Evolutionary conservation across 2,113 vertebrate species (phyloP).

Genomic region (Gobius niger): DNA sequence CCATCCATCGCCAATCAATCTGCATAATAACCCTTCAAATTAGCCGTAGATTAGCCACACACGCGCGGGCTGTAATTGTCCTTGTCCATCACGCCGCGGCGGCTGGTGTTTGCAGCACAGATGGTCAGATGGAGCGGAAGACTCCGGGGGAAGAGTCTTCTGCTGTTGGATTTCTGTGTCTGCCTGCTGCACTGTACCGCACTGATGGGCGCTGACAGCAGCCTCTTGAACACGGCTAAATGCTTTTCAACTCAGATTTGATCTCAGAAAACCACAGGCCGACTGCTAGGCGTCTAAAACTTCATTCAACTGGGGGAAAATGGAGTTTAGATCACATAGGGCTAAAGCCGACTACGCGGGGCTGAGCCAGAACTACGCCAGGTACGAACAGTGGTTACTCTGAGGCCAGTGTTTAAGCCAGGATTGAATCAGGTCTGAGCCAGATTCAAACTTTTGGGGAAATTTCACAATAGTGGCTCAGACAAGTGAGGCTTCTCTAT

Average conservation of each 20-base stretch:
- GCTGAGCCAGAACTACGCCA: no score
- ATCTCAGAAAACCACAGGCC: neutral
- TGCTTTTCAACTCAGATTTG: conserved; percentile 4
- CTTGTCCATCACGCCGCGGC: conserved; percentile 28
- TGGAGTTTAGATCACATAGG: neutral
- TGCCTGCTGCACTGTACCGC: neutral
- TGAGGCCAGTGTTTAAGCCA: no score
- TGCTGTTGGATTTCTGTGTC: conserved; percentile 10
- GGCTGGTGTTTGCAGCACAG: conserved; percentile 8
- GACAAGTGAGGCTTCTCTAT: no score
- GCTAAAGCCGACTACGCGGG: no score
- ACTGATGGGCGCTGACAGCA: conserved; percentile 17
- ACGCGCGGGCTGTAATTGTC: conserved; percentile 22
- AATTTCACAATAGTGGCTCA: no score
- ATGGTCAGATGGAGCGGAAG: neutral
- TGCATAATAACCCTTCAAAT: conserved; percentile 26
- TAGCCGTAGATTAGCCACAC: conserved; percentile 12
- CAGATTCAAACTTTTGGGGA: no score
- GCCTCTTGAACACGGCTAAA: conserved; percentile 20
- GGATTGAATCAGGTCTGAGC: no score
- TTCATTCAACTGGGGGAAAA: neutral
- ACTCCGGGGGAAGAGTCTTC: conserved; percentile 14
- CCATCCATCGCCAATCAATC: conserved; percentile 29
- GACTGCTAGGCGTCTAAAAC: neutral
- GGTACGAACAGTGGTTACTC: no score